These are phyloP conservation scores for Lophura nycthemera DNA, from an alignment of 2,113 vertebrate genomes.

Conservation along the genomic window DNA sequence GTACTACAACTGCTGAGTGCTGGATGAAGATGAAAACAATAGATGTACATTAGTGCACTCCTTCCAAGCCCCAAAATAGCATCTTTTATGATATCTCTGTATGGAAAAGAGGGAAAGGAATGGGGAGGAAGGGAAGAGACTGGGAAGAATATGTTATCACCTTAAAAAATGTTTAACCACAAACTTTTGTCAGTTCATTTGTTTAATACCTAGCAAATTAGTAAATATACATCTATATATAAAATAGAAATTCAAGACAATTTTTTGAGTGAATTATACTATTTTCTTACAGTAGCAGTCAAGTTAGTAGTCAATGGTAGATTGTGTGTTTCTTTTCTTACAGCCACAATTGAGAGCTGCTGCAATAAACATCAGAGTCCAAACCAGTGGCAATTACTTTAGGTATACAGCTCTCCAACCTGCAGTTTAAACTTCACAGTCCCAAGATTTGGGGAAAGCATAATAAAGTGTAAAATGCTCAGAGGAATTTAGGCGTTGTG, in stretches of 20 bases:
- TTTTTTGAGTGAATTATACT: neutral
- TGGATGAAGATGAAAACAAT: neutral
- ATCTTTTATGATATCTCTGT: neutral
- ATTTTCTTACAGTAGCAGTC: neutral
- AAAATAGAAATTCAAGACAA: neutral
- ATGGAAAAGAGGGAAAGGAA: neutral
- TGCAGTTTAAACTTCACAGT: neutral
- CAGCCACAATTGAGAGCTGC: neutral
- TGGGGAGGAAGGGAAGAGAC: neutral
- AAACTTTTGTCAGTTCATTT: neutral
- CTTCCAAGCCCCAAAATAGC: neutral
- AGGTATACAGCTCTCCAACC: neutral
- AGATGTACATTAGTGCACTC: neutral
- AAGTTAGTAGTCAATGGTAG: neutral
- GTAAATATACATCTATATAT: neutral
- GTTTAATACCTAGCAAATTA: neutral
- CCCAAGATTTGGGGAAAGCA: neutral
- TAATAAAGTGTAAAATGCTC: neutral
- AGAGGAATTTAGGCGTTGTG: neutral
- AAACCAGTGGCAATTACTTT: fast-evolving
- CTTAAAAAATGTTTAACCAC: neutral
- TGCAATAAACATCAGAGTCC: neutral
- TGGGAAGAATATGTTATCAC: neutral
- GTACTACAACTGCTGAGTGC: neutral
- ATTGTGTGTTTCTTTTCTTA: neutral